A percentile compares a stretch with the other conserved stretches of the same genome.
These are phyloP conservation scores for Melanotaenia parkinsoni DNA, from an alignment of 2,797 vertebrate species.

Conservation along the genomic window DNA sequence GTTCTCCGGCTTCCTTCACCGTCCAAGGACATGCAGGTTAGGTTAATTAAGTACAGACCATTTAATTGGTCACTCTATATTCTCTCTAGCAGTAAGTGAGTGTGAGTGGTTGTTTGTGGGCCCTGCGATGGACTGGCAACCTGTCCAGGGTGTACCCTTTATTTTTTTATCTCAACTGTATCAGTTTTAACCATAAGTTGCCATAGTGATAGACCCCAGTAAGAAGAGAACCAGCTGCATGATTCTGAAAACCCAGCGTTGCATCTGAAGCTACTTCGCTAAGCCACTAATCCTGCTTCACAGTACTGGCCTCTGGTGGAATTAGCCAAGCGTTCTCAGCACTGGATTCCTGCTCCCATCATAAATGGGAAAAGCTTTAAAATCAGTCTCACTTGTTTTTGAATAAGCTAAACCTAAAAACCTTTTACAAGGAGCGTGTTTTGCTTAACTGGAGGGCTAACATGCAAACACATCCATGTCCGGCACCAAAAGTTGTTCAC, in stretches of 20 bases:
- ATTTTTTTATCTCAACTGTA: not conserved
- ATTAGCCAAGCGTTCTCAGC: not conserved
- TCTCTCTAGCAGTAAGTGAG: no score
- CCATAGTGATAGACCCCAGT: not conserved
- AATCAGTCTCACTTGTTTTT: not conserved
- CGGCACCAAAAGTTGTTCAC: not conserved
- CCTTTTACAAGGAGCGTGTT: not conserved
- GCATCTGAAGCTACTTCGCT: not conserved
- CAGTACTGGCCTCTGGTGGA: not conserved
- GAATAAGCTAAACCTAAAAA: not conserved
- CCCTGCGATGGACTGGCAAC: no score
- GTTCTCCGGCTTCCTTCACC: no score
- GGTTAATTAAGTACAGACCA: no score
- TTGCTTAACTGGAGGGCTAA: not conserved
- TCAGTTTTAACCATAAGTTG: not conserved
- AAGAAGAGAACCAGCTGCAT: not conserved
- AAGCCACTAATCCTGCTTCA: not conserved
- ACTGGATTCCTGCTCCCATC: not conserved
- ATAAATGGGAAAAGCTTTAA: not conserved
- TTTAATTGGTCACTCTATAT: no score
- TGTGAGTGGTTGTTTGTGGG: no score
- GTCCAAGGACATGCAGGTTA: no score
- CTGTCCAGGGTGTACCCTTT: no score
- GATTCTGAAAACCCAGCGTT: not conserved
- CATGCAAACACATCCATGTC: not conserved